Evolutionary conservation across 2,113 vertebrate species (phyloP).

Genomic region (Noctilio leporinus): DNA sequence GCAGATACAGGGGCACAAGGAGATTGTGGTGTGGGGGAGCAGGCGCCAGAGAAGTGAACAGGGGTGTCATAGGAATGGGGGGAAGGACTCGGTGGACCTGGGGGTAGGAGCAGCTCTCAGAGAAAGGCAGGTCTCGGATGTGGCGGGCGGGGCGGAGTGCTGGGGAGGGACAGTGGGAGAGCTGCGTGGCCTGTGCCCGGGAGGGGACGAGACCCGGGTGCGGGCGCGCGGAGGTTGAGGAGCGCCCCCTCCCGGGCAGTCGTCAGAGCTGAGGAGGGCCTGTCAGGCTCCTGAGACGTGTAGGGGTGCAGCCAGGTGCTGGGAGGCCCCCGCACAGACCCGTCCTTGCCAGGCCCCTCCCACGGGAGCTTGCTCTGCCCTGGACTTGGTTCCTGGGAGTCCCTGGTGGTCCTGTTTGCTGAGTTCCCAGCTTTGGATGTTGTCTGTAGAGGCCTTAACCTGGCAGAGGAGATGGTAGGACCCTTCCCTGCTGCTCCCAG

Average conservation of each 20-base stretch:
- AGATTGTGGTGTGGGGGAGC: fast-evolving
- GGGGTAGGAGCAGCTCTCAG: neutral
- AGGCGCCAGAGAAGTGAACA: fast-evolving
- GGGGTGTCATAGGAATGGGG: fast-evolving
- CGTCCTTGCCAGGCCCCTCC: fast-evolving
- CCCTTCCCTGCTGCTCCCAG: no score
- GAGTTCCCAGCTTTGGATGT: neutral
- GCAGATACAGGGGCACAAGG: neutral
- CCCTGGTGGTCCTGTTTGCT: no score
- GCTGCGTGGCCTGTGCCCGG: fast-evolving
- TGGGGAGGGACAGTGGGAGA: no score
- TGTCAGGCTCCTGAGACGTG: fast-evolving
- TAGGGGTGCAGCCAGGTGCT: no score
- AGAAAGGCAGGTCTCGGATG: neutral
- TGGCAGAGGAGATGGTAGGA: neutral
- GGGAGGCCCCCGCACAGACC: neutral
- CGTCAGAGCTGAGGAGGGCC: no score
- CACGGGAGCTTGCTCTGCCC: fast-evolving
- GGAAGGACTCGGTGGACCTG: neutral
- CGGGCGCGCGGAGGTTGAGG: no score
- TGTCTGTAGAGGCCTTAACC: neutral
- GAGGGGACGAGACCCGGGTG: neutral
- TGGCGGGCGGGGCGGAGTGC: neutral
- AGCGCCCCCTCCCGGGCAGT: neutral
- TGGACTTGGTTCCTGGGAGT: neutral